These are phyloP conservation scores for Thunnus thynnus DNA, from an alignment of 2,113 vertebrate species.

Conservation along the genomic window DNA sequence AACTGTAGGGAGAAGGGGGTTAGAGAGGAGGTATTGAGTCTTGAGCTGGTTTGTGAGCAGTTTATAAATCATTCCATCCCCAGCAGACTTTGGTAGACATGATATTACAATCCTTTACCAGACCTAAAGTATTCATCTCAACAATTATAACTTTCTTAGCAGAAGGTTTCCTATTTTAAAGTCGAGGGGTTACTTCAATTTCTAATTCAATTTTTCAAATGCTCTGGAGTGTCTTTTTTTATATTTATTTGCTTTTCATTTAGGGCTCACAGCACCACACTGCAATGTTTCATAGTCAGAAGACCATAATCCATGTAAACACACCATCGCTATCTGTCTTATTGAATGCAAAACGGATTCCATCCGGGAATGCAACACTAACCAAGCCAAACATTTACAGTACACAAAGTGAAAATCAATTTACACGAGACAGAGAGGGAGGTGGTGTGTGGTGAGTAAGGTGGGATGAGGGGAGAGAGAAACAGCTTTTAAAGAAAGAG, in stretches of 20 bases:
- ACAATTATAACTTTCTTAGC: constrained; percentile 10
- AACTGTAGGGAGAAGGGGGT: constrained; percentile 12
- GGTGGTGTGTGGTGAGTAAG: neutral
- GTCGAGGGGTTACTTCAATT: neutral
- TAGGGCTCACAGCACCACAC: neutral
- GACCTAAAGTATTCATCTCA: constrained; percentile 5
- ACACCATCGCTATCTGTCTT: constrained; percentile 60
- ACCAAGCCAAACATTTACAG: constrained; percentile 72
- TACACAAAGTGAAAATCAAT: constrained; percentile 69
- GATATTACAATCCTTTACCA: constrained; percentile 9
- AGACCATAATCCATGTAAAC: constrained; percentile 69
- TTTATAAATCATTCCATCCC: constrained; percentile 56
- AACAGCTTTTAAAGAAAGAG: constrained; percentile 58
- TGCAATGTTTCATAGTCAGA: constrained; percentile 61
- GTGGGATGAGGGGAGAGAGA: constrained; percentile 23
- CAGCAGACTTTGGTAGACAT: constrained; percentile 4
- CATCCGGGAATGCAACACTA: constrained; percentile 63
- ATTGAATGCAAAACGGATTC: constrained; percentile 67
- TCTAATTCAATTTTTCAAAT: constrained; percentile 21
- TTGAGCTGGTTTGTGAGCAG: constrained; percentile 44
- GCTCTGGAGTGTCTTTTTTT: constrained; percentile 30
- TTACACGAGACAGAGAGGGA: constrained; percentile 60
- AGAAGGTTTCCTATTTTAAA: constrained; percentile 5
- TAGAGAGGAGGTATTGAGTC: constrained; percentile 1
- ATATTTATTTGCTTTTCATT: constrained; percentile 36